Base-by-base conservation (phyloP, 2,888 invertebrate species). In the Papilio gigon region DNA sequence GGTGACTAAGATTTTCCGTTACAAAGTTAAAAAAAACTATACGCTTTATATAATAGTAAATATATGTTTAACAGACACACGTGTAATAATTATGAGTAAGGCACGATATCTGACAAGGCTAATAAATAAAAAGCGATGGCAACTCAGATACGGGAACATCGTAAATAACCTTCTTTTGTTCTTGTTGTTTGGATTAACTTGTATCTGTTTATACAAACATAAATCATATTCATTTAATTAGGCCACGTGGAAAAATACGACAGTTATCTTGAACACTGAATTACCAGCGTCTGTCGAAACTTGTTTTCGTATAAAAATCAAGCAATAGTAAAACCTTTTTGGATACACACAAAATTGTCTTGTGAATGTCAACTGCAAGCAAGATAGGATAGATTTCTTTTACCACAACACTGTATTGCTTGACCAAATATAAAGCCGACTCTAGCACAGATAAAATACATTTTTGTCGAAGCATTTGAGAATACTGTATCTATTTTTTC, bases 121-220 rank as follows among this genome's bases (percentile, higher is more conserved):
- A 59, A 59, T 59, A 59, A 59, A 59, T 59, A 59, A 59, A 59
- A 59, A 59, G 58, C 4, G 35, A 58, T 59, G 35, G 35, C 59
- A 59, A 59, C 35, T 20, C 33, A 35, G 59, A 59, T 59, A 37
- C 17, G 35, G 35, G 35, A 59, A 59, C 35, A 35, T 59, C 59
- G 9, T 59, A 59, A 59, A 59, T 59, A 59, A 59, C 12, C 8
- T 59, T 59, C 35, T 59, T n/a, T 59, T 59, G 35, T 59, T 59
- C 59, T 59, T 22, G 50, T 47, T 58, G 58, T 59, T 59, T 17
- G 22, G 59, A 37, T 35, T 37, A 59, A 59, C 59, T 59, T 59
- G 33, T 59, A 59, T 59, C 59, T 59, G 59, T 59, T 35, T 35
- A 22, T 59, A 14, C 14, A 5, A 20, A 35, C 35, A 59, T 56